Base-by-base conservation (phyloP, 2,888 invertebrate species). In the Drosophila eohydei region DNA sequence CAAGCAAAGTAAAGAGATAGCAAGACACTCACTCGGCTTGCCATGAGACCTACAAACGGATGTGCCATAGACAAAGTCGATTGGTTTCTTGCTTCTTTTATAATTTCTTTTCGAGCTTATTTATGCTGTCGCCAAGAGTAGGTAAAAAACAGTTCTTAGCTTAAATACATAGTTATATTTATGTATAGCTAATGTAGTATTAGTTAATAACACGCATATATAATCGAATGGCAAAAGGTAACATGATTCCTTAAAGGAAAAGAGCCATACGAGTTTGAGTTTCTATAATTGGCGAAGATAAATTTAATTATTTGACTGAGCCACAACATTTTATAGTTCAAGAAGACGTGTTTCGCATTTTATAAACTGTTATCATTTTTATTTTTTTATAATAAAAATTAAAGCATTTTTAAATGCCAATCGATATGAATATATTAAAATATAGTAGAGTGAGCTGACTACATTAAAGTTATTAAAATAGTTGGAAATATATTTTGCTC, bases 61-160 rank as follows among this genome's bases (percentile, higher is more conserved):
- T 86, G 89, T 83, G 61, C 68, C 16, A 81, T 74, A 90, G 90
- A 86, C 90, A 71, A 70, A 72, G 61, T 67, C 78, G 66, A 79
- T 78, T 64, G 63, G 58, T 61, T 73, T 61, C 56, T 50, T 6
- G 4, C 58, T 40, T 2, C 32, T 16, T 28, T n/a, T 38, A n/a
- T 16, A 14, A 16, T 32, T 58, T 52, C 38, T 32, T 52, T 12
- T 9, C 28, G 6, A 41, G 64, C 50, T 65, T 61, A 30, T 26
- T 63, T 34, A 52, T 38, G 21, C 14, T 30, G 28, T n/a, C 48
- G 34, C 28, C 61, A 61, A 66, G 32, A 46, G 2, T 34, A 14
- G 51, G 34, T 9, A 26, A 43, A 21, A 28, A 34, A 38, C 12
- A 32, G 32, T 52, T 48, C 48, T 48, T 58, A 21, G 38, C 14